phyloP scores from a whole-genome alignment of 2,797 vertebrate genomes.

The Thripadectes ignobilis region DNA sequence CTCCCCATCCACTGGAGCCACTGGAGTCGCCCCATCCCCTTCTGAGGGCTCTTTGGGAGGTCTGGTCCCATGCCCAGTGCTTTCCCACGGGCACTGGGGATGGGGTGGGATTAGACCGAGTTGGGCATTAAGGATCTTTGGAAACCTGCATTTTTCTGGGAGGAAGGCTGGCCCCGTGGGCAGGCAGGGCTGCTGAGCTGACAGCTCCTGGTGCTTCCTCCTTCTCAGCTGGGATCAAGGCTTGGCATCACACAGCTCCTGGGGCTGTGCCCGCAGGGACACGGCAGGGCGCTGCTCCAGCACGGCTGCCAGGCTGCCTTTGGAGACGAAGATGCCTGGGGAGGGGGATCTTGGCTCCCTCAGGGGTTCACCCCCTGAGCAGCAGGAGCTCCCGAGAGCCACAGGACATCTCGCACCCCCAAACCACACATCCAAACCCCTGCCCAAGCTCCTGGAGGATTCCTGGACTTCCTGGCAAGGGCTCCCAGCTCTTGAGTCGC shows the following conservation, averaged over 20 bases:
- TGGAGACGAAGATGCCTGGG: neutral
- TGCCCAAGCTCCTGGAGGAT: neutral
- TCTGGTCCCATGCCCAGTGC: neutral
- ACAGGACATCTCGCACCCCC: neutral
- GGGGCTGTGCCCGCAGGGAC: neutral
- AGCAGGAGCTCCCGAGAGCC: neutral
- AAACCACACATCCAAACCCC: neutral
- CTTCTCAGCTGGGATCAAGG: neutral
- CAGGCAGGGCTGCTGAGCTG: neutral
- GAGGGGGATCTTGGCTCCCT: neutral
- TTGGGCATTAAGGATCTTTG: neutral
- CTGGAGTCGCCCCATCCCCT: neutral
- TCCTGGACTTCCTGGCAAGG: constrained; percentile 37
- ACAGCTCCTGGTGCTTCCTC: neutral
- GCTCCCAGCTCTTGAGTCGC: neutral
- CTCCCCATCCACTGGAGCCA: neutral
- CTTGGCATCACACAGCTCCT: neutral
- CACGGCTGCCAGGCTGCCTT: accelerated
- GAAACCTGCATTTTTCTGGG: neutral
- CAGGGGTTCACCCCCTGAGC: neutral
- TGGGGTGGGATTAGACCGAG: neutral
- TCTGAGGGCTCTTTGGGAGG: neutral
- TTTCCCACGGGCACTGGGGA: neutral
- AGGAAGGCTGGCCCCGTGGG: neutral
- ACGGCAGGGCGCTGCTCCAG: neutral